A percentile compares a stretch with the other conserved stretches of the same genome.
Evolutionary conservation across 2,797 vertebrate species (phyloP).

Genomic region (Ctenosaura bakeri): DNA sequence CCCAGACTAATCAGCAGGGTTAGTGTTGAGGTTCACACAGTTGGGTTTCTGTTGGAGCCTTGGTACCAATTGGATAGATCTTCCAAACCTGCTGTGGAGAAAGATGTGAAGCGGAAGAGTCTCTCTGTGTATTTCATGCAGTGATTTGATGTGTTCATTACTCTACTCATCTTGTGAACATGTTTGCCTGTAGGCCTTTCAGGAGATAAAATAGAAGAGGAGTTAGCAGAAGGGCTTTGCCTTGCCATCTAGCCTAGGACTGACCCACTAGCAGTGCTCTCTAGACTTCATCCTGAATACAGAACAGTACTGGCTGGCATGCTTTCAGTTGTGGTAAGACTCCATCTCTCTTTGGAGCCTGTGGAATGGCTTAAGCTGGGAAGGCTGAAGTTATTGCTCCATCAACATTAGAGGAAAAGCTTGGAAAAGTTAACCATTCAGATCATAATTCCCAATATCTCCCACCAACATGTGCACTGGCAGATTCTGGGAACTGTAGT

Average conservation of each 20-base stretch:
- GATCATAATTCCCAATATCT: too few species aligned
- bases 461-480: too few species aligned
- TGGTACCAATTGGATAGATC: too few species aligned
- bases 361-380: background rate
- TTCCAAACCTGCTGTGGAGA: too few species aligned
- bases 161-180: background rate
- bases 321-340: background rate
- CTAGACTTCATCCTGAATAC: background rate
- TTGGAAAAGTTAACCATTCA: too few species aligned
- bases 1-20: too few species aligned
- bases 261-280: background rate
- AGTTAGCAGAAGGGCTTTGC: background rate
- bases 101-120: too few species aligned
- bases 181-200: background rate
- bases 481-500: too few species aligned
- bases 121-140: background rate
- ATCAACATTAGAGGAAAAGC: background rate
- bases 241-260: background rate
- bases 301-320: background rate
- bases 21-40: background rate
- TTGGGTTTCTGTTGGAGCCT: too few species aligned
- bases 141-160: background rate
- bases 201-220: background rate
- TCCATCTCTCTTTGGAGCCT: background rate
- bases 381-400: background rate